phyloP scores from a whole-genome alignment of 2,797 vertebrate genomes.

The Glossophaga mutica region DNA sequence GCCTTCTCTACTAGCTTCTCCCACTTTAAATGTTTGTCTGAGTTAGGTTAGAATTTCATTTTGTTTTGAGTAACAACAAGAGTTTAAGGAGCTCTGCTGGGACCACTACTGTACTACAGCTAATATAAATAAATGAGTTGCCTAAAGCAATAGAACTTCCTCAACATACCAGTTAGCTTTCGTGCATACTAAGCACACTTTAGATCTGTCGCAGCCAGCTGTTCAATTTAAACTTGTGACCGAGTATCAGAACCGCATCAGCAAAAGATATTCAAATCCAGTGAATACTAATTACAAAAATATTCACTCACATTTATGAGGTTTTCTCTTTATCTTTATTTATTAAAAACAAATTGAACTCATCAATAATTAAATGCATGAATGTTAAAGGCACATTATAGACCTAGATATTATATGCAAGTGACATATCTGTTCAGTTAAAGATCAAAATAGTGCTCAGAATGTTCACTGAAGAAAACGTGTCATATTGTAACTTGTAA shows the following conservation, averaged over 20 bases:
- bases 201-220: neutral
- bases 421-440: neutral
- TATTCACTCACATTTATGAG: neutral
- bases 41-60: neutral
- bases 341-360: neutral
- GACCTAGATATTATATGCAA: neutral
- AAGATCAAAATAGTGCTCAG: neutral
- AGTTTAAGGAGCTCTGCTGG: neutral
- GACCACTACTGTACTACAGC: neutral
- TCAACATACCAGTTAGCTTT: neutral
- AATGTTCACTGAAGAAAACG: neutral
- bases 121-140: constrained; percentile 40
- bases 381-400: neutral
- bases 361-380: neutral
- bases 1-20: neutral
- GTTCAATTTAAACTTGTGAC: neutral
- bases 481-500: neutral
- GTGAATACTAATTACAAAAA: neutral
- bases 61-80: neutral
- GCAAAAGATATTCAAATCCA: neutral
- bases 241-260: neutral
- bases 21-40: neutral
- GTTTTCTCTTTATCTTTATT: neutral
- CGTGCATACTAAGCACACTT: neutral
- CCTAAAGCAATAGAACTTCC: neutral